These are phyloP conservation scores for Centropus unirufus DNA, from an alignment of 2,113 vertebrate genomes.

Conservation along the genomic window DNA sequence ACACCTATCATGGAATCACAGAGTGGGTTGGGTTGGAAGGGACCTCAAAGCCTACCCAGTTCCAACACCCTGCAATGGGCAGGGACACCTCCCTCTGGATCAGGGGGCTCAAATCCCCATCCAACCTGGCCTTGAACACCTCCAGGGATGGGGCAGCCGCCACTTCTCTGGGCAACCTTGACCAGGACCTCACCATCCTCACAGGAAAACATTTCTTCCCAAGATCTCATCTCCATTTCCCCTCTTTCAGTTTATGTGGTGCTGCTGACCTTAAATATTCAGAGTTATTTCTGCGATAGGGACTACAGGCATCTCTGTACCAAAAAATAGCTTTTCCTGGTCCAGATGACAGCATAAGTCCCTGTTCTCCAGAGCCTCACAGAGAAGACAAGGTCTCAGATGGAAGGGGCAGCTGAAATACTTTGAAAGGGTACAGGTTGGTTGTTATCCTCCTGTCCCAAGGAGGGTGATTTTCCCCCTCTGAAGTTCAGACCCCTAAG, in stretches of 20 bases:
- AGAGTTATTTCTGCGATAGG: background rate
- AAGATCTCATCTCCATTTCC: too few relatives aligned
- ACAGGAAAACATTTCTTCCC: too few relatives aligned
- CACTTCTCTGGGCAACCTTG: too few relatives aligned
- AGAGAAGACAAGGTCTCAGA: background rate
- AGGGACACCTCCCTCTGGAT: too few relatives aligned
- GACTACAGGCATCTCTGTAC: background rate
- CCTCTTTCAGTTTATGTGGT: background rate
- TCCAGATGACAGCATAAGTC: background rate
- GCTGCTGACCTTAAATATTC: background rate
- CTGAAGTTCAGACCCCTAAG: background rate
- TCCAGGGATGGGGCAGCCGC: too few relatives aligned
- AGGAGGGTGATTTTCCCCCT: background rate
- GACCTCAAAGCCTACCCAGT: too few relatives aligned
- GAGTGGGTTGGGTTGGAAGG: too few relatives aligned
- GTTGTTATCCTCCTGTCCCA: background rate
- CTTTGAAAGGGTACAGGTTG: background rate
- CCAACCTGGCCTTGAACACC: too few relatives aligned
- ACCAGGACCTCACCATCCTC: too few relatives aligned
- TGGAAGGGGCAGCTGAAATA: background rate
- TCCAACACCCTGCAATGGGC: too few relatives aligned
- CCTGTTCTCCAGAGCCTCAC: background rate
- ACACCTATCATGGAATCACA: background rate
- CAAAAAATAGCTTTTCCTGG: background rate
- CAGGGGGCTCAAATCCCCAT: too few relatives aligned